phyloP scores from a whole-genome alignment of 2,797 vertebrate species.

The Dryobates pubescens region DNA sequence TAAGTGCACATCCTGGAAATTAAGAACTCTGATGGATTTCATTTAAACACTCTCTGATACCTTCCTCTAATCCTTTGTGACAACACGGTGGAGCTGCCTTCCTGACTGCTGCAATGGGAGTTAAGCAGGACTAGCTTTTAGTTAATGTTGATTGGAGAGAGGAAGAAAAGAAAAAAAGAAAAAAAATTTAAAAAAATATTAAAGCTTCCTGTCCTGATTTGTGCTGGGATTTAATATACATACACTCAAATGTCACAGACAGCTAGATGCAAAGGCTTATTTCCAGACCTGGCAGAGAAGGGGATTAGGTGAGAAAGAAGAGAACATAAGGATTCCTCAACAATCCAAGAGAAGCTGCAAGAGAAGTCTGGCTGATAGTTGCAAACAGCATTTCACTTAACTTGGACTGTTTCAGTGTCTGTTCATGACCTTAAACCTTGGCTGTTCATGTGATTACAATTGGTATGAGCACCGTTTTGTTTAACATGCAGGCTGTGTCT shows the following conservation, averaged over 20 bases:
- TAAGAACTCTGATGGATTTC: not conserved
- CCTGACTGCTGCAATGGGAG: not conserved
- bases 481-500: not conserved
- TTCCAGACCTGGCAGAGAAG: not conserved
- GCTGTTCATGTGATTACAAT: not conserved
- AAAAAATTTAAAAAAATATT: not conserved
- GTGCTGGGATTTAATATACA: not conserved
- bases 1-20: not conserved
- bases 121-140: not conserved
- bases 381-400: not conserved
- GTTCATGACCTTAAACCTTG: not conserved
- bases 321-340: not conserved
- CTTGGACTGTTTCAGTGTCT: not conserved
- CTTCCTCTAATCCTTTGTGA: not conserved
- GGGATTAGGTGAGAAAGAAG: not conserved
- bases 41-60: not conserved
- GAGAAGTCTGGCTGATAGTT: not conserved
- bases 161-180: too few relatives aligned
- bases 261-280: not conserved
- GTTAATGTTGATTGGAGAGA: not conserved
- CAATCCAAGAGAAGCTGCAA: not conserved
- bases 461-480: not conserved
- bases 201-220: not conserved
- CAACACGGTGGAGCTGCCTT: not conserved
- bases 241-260: not conserved